phyloP scores from a whole-genome alignment of 1,140 invertebrate species.

The Drosophila mayri region DNA sequence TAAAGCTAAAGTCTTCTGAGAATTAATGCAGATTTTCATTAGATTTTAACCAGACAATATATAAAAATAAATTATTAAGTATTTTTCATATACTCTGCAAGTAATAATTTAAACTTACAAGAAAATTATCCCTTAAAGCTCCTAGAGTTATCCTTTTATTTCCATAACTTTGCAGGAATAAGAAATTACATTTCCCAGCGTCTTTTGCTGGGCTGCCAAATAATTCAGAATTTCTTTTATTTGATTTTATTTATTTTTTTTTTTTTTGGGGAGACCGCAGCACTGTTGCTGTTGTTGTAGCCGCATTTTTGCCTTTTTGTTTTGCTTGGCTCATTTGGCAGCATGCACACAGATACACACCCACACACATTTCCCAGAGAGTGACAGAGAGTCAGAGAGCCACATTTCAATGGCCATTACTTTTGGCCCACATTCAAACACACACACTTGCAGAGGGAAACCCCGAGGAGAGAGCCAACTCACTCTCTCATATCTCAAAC shows the following conservation, averaged over 20 bases:
- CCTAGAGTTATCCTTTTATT: constrained; percentile 2
- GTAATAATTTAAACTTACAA: constrained; percentile 8
- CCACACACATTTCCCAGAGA: constrained; percentile 19
- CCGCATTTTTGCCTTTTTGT: constrained; percentile 79
- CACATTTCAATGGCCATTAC: constrained; percentile 80
- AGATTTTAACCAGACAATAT: neutral
- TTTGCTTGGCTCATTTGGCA: constrained; percentile 78
- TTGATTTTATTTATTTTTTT: constrained; percentile 17
- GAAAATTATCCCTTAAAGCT: constrained; percentile 40
- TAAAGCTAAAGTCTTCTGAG: neutral
- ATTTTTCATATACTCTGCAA: constrained; percentile 10
- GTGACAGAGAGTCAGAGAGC: constrained; percentile 30
- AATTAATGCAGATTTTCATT: neutral
- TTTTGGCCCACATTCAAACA: constrained; percentile 78
- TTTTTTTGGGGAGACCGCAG: constrained; percentile 18
- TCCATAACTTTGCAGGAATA: neutral
- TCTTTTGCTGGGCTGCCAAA: constrained; percentile 47
- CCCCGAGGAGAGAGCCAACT: constrained; percentile 15
- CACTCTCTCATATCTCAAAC: constrained; percentile 38
- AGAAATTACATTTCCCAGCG: constrained; percentile 41
- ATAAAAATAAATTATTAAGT: too few relatives aligned
- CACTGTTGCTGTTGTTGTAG: constrained; percentile 47
- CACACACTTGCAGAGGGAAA: neutral
- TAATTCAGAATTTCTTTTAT: constrained; percentile 25
- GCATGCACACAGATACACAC: constrained; percentile 25